phyloP scores from a whole-genome alignment of 2,113 vertebrate species.

The Nannospalax galili region DNA sequence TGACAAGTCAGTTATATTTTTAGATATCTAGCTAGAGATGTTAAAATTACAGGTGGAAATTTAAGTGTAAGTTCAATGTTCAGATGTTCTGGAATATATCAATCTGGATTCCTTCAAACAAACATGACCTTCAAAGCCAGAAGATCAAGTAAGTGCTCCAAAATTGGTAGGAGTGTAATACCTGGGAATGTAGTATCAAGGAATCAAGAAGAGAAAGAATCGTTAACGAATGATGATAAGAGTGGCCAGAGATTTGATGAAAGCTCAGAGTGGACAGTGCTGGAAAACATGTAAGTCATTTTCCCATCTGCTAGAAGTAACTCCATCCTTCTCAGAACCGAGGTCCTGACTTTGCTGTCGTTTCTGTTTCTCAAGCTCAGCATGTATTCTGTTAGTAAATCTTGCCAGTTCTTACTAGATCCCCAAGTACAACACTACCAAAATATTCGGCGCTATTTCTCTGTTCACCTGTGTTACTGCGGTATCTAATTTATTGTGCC shows the following conservation, averaged over 20 bases:
- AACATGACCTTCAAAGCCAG: background rate
- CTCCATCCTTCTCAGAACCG: background rate
- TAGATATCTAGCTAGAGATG: background rate
- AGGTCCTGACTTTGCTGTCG: background rate
- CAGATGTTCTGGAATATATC: background rate
- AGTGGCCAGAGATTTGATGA: background rate
- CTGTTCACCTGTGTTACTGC: background rate
- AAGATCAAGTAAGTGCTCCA: background rate
- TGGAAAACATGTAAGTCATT: background rate
- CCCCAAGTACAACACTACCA: background rate
- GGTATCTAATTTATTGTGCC: rapidly evolving
- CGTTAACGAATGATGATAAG: background rate
- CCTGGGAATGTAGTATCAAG: background rate
- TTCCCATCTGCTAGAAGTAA: background rate
- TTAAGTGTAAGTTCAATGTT: background rate
- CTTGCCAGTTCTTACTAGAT: background rate
- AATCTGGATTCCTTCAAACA: background rate
- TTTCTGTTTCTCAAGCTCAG: rapidly evolving
- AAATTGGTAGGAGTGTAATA: background rate
- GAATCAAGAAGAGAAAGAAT: background rate
- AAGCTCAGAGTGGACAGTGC: background rate
- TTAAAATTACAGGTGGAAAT: background rate
- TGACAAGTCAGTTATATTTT: background rate
- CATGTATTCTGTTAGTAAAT: background rate
- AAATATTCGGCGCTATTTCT: background rate